These are phyloP conservation scores for Sipha maydis DNA, from an alignment of 2,888 invertebrate genomes.

Conservation along the genomic window DNA sequence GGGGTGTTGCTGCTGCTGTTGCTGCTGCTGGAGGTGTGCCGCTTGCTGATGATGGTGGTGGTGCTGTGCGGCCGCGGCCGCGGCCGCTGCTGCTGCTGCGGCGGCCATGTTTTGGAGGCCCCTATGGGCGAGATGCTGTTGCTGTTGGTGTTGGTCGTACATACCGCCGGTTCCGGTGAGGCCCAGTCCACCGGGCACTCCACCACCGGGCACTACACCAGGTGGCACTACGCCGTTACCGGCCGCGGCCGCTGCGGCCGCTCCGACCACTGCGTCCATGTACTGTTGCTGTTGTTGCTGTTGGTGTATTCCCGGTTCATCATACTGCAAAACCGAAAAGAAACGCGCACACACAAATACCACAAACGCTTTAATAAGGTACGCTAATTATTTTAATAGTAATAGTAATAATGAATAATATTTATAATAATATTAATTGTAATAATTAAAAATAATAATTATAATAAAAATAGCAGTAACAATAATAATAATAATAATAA, in stretches of 20 bases:
- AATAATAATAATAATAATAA: conserved; percentile 4
- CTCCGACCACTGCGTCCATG: conserved; percentile 57
- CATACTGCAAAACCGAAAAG: conserved; percentile 60
- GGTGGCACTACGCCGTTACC: conserved; percentile 68
- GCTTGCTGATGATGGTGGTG: conserved; percentile 66
- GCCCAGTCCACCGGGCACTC: conserved; percentile 75
- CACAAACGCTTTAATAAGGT: conserved; percentile 49
- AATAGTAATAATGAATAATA: background rate
- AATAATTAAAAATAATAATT: background rate
- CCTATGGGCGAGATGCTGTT: conserved; percentile 63
- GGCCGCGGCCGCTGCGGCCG: conserved; percentile 59
- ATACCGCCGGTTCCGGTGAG: conserved; percentile 74
- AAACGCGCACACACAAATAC: conserved; percentile 41
- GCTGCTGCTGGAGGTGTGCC: conserved; percentile 67
- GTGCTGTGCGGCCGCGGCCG: conserved; percentile 69
- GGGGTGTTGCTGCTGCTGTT: conserved; percentile 67
- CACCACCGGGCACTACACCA: conserved; percentile 68
- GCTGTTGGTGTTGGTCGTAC: conserved; percentile 68
- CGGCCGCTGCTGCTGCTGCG: conserved; percentile 66
- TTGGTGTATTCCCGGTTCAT: conserved; percentile 59
- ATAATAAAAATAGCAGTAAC: background rate
- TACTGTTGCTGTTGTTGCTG: conserved; percentile 57
- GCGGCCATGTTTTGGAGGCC: conserved; percentile 56
- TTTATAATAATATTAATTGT: too few species aligned
- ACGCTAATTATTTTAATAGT: background rate